Evolutionary conservation across 2,113 vertebrate genomes (phyloP), one percentile per base, ranked within the genome.

Genomic region (Spea multiplicata): DNA sequence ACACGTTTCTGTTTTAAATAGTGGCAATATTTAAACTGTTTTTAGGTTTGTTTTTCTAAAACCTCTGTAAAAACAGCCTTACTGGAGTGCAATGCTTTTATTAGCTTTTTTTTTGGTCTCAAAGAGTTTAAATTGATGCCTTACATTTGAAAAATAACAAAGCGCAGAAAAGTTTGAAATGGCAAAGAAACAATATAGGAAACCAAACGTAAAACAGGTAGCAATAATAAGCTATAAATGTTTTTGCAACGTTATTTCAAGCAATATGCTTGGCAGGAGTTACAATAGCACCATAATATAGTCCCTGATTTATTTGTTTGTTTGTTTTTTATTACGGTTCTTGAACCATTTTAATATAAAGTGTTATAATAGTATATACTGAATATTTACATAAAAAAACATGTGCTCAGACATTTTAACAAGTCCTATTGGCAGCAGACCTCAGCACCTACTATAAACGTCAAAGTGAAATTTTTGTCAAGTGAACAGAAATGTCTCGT

Each of bases 281-380:
- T 75, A 81, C 80, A 84, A 74, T 82, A 86, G 87, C 87, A 88
- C 87, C 88, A 84, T 86, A 74, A 68, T 72, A 81, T 76, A 80
- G 80, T 85, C 81, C 83, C 81, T 12, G 5, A 8, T 0, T 13
- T 76, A 64, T 75, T 10, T 67, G 13, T 52, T 66, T 66, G 44
- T 44, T 0, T 53, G 14, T 47, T 47, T 68, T 0, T 13, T 80
- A 46, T 8, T 52, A 50, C 61, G 68, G 64, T 67, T 0, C 0
- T 76, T 57, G 55, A 57, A 10, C 66, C 78, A 74, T 52, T 0
- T 66, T 66, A 10, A 80, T 73, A 74, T 61, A 62, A 69, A 81
- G 69, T 73, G 76, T 61, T 53, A 49, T 69, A 45, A 73, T 55
- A 12, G 44, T 62, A 74, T 76, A 67, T 68, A 68, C 17, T 45